phyloP scores from a whole-genome alignment of 2,888 invertebrate genomes.

The Omphaloscelis lunosa region DNA sequence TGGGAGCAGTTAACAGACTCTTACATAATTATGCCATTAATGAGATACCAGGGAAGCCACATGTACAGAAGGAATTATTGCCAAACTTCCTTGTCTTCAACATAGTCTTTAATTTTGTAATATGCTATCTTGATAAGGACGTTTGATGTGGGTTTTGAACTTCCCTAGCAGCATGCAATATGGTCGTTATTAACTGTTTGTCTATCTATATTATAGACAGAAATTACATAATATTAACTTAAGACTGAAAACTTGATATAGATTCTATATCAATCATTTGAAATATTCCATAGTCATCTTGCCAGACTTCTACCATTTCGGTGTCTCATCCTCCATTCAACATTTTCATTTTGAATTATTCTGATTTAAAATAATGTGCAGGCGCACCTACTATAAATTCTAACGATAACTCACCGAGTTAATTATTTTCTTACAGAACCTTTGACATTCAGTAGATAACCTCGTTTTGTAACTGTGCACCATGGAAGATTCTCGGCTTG shows the following conservation, averaged over 20 bases:
- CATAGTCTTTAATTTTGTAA: too few species aligned
- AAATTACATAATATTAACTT: too few species aligned
- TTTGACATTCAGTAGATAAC: constrained; percentile 57
- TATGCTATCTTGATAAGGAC: too few species aligned
- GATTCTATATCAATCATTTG: background rate
- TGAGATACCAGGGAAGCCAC: too few species aligned
- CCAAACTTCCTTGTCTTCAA: too few species aligned
- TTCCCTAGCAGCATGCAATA: too few species aligned
- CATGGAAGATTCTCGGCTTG: constrained; percentile 48
- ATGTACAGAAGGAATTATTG: too few species aligned
- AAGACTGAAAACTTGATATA: too few species aligned
- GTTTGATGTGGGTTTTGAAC: too few species aligned
- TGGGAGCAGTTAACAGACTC: too few species aligned
- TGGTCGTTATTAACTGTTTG: background rate
- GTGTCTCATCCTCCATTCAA: background rate
- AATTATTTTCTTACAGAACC: constrained; percentile 28
- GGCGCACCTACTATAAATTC: background rate
- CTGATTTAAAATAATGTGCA: background rate
- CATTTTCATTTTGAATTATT: background rate
- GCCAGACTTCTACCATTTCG: background rate
- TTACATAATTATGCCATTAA: too few species aligned
- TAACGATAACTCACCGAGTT: background rate
- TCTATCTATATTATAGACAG: too few species aligned
- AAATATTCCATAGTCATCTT: background rate
- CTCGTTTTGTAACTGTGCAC: constrained; percentile 33